phyloP scores from a whole-genome alignment of 2,797 vertebrate genomes.

The Acridotheres tristis region DNA sequence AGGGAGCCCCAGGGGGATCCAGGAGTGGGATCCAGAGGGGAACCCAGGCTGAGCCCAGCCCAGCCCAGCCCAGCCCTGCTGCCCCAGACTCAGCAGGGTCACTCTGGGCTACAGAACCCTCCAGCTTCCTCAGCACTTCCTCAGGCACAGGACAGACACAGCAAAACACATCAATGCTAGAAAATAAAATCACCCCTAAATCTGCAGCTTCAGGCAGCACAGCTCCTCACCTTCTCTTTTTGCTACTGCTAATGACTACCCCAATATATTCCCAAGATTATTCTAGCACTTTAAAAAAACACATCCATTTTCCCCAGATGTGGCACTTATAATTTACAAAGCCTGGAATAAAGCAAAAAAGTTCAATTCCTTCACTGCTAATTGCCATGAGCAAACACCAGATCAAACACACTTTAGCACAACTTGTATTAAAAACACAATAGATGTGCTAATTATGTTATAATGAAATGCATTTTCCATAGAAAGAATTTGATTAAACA shows the following conservation, averaged over 20 bases:
- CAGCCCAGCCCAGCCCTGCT: background rate
- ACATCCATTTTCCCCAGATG: background rate
- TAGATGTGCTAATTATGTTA: conserved; percentile 52
- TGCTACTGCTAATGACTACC: background rate
- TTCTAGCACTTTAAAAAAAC: background rate
- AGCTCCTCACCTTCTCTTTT: background rate
- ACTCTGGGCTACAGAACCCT: background rate
- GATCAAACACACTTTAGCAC: conserved; percentile 33
- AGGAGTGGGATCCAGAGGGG: fast-evolving
- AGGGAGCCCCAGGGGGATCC: background rate
- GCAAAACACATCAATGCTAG: background rate
- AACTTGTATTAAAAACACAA: conserved; percentile 49
- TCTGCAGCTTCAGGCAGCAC: background rate
- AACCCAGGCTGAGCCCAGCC: background rate
- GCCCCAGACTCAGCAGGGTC: background rate
- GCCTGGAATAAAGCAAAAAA: background rate
- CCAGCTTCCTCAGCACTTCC: background rate
- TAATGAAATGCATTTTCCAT: conserved; percentile 53
- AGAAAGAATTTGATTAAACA: conserved; percentile 54
- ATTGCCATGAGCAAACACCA: conserved; percentile 36
- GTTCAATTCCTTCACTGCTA: conserved; percentile 4
- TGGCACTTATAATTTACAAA: background rate
- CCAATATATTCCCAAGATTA: background rate
- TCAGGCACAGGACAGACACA: background rate
- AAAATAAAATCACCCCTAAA: background rate